Evolutionary conservation across 1,140 invertebrate genomes (phyloP), one percentile per base, ranked within the genome.

Genomic region (Melipona quadrifasciata): DNA sequence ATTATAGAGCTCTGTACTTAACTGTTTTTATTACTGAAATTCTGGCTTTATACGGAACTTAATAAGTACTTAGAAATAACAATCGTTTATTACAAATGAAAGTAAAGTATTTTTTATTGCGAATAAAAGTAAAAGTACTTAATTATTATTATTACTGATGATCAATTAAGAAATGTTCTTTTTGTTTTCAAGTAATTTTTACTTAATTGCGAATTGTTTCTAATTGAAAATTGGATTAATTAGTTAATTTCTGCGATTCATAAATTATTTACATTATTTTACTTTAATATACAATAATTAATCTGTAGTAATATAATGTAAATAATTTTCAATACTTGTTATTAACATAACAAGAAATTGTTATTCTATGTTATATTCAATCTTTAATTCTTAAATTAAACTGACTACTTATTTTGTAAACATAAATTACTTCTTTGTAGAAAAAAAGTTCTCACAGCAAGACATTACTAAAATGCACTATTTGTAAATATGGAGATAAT

Each of bases 401-500:
- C 11, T 17, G 21, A 16, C 39, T 17, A 81, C 3, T 64, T n/a
- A 75, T 21, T 67, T 65, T 57, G 21, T 55, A 27, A 82, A 67
- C 27, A 65, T 10, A 67, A 67, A 34, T 51, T 17, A 47, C 12
- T 31, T 58, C 4, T 17, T 2, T 67, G 16, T 67, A 31, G 31
- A 31, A 67, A 19, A 16, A 14, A 51, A 79, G 51, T 72, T 2
- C 24, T 34, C 61, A n/a, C 14, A 53, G 51, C 11, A 12, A 73
- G 39, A 71, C 14, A 65, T 53, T 61, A 31, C 12, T 71, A n/a
- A 67, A 73, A 51, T 73, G 24, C 65, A 84, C 19, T 16, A 31
- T 31, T 84, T 84, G 82, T 84, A 84, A 80, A 84, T 84, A 84
- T 67, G 19, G 76, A 58, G 1, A 61, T 77, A 82, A 82, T 10